phyloP scores from a whole-genome alignment of 2,113 vertebrate species.

The Trichechus manatus region DNA sequence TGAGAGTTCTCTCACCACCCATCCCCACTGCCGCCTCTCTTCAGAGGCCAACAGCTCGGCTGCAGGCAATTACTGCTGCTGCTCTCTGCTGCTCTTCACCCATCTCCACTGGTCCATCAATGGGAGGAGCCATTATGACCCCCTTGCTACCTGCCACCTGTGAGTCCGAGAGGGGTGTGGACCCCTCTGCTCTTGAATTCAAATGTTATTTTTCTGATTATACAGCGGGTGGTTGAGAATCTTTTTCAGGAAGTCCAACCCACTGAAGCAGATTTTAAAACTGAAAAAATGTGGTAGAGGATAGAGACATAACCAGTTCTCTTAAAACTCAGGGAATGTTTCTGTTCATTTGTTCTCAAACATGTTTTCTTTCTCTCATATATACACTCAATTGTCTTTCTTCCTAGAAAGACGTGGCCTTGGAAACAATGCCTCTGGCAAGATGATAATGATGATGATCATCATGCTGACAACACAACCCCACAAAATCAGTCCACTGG shows the following conservation, averaged over 20 bases:
- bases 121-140: neutral
- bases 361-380: neutral
- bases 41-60: neutral
- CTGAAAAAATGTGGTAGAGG: neutral
- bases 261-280: neutral
- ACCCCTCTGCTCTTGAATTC: neutral
- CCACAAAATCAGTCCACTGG: neutral
- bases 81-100: neutral
- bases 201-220: neutral
- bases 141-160: neutral
- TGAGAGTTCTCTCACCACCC: neutral
- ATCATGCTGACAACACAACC: neutral
- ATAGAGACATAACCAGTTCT: neutral
- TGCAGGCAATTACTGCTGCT: neutral
- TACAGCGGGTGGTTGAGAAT: neutral
- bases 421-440: neutral
- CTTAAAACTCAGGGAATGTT: neutral
- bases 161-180: neutral
- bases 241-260: neutral
- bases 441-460: neutral
- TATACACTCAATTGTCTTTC: neutral
- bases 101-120: neutral
- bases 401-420: slow-evolving; percentile 1
- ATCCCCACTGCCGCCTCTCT: neutral
- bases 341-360: neutral